These are phyloP conservation scores for Zele albiditarsus DNA, from an alignment of 2,888 invertebrate species.

Conservation along the genomic window DNA sequence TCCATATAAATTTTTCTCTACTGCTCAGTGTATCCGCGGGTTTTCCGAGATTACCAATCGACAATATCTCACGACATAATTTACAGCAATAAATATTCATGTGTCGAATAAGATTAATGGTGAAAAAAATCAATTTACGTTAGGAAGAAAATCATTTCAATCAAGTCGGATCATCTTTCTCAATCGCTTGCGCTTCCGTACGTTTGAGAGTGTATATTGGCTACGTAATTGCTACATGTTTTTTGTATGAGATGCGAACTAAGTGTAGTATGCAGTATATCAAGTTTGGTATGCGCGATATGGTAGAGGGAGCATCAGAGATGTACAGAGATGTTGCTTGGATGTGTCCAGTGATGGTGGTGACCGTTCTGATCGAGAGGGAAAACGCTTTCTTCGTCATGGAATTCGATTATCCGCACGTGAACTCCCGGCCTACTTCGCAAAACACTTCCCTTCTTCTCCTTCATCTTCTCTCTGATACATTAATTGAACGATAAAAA, in stretches of 20 bases:
- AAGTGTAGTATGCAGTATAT: conserved; percentile 21
- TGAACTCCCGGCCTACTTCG: conserved; percentile 69
- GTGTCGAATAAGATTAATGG: neutral
- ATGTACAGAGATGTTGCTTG: conserved; percentile 20
- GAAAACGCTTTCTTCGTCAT: conserved; percentile 68
- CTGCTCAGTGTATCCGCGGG: neutral
- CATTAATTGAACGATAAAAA: conserved; percentile 2
- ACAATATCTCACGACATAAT: neutral
- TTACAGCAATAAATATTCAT: neutral
- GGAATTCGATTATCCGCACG: conserved; percentile 67
- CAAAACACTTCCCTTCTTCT: conserved; percentile 47
- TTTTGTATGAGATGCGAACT: neutral
- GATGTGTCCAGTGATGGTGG: conserved; percentile 43
- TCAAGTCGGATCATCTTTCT: conserved; percentile 56
- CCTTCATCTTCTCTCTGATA: conserved; percentile 24
- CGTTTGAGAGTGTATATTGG: conserved; percentile 43
- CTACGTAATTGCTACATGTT: conserved; percentile 55
- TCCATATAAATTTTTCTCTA: conserved; percentile 18
- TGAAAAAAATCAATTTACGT: conserved; percentile 38
- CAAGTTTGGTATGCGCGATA: conserved; percentile 23
- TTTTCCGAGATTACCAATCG: neutral
- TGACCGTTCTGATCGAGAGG: conserved; percentile 59
- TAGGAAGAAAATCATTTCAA: conserved; percentile 62
- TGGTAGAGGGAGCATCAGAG: neutral
- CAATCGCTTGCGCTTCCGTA: conserved; percentile 58